A percentile compares a stretch with the other conserved stretches of the same genome.
Evolutionary conservation across 2,888 invertebrate genomes (phyloP).

Genomic region (Epinotia nisella): DNA sequence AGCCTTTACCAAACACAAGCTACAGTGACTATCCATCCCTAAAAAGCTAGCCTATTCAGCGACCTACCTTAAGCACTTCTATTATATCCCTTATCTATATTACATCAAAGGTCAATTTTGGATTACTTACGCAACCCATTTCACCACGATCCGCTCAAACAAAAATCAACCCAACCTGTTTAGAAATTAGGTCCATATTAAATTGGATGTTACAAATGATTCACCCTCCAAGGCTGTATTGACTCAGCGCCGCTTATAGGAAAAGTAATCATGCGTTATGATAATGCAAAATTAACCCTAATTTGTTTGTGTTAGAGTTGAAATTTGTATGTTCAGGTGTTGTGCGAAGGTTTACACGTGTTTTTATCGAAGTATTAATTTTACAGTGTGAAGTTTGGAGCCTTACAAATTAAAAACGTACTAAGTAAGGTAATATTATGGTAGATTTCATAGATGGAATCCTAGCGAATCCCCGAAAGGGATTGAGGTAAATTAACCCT

Average conservation of each 20-base stretch:
- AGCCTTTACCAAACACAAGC: neutral
- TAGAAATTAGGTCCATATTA: neutral
- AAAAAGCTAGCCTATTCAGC: neutral
- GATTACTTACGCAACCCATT: constrained; percentile 1
- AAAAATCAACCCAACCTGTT: neutral
- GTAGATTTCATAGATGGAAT: no score
- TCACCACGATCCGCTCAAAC: neutral
- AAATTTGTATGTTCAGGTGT: neutral
- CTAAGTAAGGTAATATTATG: no score
- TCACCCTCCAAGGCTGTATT: constrained; percentile 33
- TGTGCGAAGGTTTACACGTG: neutral
- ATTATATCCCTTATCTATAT: constrained; percentile 10
- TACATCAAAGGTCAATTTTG: constrained; percentile 4
- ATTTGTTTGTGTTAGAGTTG: constrained; percentile 5
- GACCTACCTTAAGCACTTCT: neutral
- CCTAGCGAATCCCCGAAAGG: no score
- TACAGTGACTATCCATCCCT: neutral
- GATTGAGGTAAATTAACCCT: no score
- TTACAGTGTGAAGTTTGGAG: neutral
- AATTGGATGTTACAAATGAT: constrained; percentile 5
- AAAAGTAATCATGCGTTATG: constrained; percentile 18
- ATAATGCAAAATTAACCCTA: constrained; percentile 22
- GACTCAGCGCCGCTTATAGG: constrained; percentile 16
- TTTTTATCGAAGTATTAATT: neutral
- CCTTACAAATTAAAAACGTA: neutral